Percentiles rank a stretch among this genome's conserved stretches.
Conservation (phyloP, 1,140 invertebrate genomes). For the Trinorchestia longiramus region DNA sequence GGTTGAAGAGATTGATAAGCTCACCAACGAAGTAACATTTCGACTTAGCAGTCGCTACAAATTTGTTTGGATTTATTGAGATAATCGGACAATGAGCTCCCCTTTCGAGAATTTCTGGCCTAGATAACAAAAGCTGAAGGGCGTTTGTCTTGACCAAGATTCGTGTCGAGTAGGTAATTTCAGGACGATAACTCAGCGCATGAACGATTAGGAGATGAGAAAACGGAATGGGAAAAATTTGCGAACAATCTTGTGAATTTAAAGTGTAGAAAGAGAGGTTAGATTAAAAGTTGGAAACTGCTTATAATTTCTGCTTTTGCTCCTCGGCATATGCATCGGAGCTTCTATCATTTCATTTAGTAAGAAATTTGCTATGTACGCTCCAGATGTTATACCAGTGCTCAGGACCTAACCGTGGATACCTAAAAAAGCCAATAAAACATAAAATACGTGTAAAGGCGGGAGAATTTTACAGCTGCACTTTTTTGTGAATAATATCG, state of each 20-base stretch:
- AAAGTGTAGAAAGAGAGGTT: neutral
- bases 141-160: neutral
- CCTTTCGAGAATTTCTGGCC: neutral
- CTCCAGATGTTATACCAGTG: too few species aligned
- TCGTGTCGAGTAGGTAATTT: neutral
- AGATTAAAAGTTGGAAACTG: neutral
- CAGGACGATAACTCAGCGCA: neutral
- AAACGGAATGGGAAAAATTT: neutral
- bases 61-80: neutral
- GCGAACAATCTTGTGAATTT: neutral
- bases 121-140: neutral
- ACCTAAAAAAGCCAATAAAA: too few species aligned
- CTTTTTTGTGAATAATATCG: too few species aligned
- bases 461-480: too few species aligned
- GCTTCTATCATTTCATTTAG: too few species aligned
- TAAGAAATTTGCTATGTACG: too few species aligned
- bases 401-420: too few species aligned
- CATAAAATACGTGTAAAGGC: too few species aligned
- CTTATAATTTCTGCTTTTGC: neutral
- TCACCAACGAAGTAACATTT: neutral
- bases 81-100: neutral
- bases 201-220: neutral
- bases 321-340: too few species aligned
- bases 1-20: neutral
- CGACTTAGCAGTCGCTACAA: neutral